phyloP scores from a whole-genome alignment of 2,797 vertebrate genomes.

The Microcaecilia unicolor region DNA sequence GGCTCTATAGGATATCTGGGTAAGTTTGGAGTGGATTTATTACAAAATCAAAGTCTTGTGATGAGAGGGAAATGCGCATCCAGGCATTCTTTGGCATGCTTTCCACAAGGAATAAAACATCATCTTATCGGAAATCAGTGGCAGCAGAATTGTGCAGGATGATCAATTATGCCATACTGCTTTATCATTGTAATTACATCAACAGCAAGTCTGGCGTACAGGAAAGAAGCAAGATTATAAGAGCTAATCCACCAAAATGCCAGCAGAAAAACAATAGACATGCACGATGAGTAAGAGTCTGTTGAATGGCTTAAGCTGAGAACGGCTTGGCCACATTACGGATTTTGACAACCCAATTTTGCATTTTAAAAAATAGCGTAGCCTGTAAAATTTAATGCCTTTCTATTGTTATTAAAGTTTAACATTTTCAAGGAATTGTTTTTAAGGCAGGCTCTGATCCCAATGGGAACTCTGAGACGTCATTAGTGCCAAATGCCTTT shows the following conservation, averaged over 20 bases:
- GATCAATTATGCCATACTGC: conserved; percentile 12
- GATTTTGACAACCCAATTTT: too few species aligned
- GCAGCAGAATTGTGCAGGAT: conserved; percentile 4
- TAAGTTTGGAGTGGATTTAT: background rate
- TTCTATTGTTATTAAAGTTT: too few species aligned
- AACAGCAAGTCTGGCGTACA: conserved; percentile 30
- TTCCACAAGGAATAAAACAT: conserved; percentile 10
- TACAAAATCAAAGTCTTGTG: background rate
- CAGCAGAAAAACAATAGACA: conserved; percentile 14
- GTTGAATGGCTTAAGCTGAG: background rate
- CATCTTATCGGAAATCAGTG: conserved; percentile 17
- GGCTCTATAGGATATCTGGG: background rate
- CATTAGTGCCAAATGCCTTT: too few species aligned
- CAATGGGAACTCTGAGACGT: too few species aligned
- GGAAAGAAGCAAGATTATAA: conserved; percentile 26
- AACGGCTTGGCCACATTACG: background rate
- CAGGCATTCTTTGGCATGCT: conserved; percentile 2
- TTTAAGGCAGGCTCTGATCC: too few species aligned
- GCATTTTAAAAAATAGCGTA: too few species aligned
- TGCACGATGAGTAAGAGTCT: conserved; percentile 8
- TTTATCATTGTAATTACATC: conserved; percentile 39
- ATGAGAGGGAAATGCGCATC: too few species aligned
- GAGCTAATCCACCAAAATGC: conserved; percentile 21
- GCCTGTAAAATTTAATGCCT: too few species aligned
- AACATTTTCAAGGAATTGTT: too few species aligned